These are phyloP conservation scores for Hybognathus amarus DNA, from an alignment of 2,797 vertebrate species.

Conservation along the genomic window DNA sequence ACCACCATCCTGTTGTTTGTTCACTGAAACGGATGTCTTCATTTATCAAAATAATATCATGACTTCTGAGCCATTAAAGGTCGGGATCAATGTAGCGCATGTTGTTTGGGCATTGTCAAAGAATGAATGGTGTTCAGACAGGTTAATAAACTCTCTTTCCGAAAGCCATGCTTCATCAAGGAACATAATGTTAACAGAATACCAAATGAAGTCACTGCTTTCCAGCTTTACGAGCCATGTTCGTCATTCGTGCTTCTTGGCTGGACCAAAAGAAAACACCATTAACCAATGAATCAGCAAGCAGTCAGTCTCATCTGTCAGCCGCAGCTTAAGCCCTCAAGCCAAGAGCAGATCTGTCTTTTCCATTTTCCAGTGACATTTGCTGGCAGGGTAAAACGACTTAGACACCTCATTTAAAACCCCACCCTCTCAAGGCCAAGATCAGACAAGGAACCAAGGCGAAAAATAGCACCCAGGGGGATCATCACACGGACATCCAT, in stretches of 20 bases:
- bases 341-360: slow-evolving; percentile 53
- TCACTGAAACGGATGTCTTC: slow-evolving; percentile 28
- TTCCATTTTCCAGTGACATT: slow-evolving; percentile 58
- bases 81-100: background rate
- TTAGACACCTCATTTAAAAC: slow-evolving; percentile 58
- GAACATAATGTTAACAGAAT: slow-evolving; percentile 17
- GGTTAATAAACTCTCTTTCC: slow-evolving; percentile 40
- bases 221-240: slow-evolving; percentile 35
- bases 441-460: slow-evolving; percentile 20
- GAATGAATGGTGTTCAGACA: slow-evolving; percentile 23
- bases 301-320: slow-evolving; percentile 53
- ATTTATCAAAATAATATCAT: slow-evolving; percentile 33
- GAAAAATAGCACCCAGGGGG: slow-evolving; percentile 45
- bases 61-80: slow-evolving; percentile 16
- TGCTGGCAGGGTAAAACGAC: slow-evolving; percentile 49
- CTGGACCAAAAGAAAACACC: slow-evolving; percentile 53
- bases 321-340: slow-evolving; percentile 53
- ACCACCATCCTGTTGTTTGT: slow-evolving; percentile 7
- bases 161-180: slow-evolving; percentile 19
- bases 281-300: slow-evolving; percentile 59
- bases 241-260: slow-evolving; percentile 40
- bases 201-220: slow-evolving; percentile 43
- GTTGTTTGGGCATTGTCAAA: slow-evolving; percentile 8
- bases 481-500: slow-evolving; percentile 29
- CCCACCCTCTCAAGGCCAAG: slow-evolving; percentile 51